These are phyloP conservation scores for Phymastichus coffea DNA, from an alignment of 1,140 invertebrate species.

Conservation along the genomic window DNA sequence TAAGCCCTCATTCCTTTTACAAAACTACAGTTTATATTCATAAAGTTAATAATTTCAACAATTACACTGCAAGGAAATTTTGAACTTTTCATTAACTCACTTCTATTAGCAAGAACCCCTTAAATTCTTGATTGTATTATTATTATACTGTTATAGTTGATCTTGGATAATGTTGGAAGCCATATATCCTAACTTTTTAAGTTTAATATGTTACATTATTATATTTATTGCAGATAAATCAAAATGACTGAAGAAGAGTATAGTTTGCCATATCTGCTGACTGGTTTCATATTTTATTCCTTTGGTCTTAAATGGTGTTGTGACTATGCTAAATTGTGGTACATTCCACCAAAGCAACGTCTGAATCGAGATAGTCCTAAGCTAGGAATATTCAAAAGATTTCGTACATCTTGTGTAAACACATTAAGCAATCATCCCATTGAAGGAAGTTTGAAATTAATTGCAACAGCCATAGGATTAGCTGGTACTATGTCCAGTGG, in stretches of 20 bases:
- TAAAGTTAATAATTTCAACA: no score
- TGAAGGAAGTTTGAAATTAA: conserved; percentile 44
- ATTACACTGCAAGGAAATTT: no score
- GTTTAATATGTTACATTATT: no score
- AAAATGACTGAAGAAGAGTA: conserved; percentile 32
- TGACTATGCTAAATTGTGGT: conserved; percentile 43
- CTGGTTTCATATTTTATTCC: conserved; percentile 43
- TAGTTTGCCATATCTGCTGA: conserved; percentile 37
- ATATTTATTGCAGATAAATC: background rate
- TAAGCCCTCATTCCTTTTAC: no score
- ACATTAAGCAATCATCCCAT: conserved; percentile 38
- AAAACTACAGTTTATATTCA: no score
- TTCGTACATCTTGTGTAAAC: conserved; percentile 32
- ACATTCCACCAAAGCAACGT: conserved; percentile 27
- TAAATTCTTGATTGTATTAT: no score
- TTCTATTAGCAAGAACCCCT: no score
- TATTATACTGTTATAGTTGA: no score
- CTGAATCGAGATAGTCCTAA: conserved; percentile 27
- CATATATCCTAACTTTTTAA: no score
- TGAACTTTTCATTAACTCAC: no score
- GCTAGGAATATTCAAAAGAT: conserved; percentile 7
- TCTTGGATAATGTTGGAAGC: no score
- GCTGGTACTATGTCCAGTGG: conserved; percentile 39
- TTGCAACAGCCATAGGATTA: conserved; percentile 43
- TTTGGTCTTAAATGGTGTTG: conserved; percentile 49